Evolutionary conservation across 2,888 invertebrate genomes (phyloP), one percentile per base, ranked within the genome.

Genomic region (Ormyrus thymus): DNA sequence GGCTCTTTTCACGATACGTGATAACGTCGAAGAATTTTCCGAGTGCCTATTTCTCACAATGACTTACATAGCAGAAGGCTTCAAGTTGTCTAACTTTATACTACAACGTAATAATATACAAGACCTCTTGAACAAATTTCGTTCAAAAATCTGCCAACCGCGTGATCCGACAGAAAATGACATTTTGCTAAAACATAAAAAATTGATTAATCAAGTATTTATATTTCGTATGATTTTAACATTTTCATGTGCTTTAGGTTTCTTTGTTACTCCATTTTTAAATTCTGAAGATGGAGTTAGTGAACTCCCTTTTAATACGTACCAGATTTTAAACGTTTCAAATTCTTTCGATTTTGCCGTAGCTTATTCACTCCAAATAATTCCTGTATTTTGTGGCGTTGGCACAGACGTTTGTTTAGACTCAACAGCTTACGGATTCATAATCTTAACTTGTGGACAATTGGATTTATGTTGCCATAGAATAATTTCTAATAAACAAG

Each of bases 391-490:
- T 7, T 51, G 51, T 51, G 51, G 9, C 4, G 9, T 61, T 8
- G 6, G 43, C n/a, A 58, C 48, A 0, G 50, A 73, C 7, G 64
- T 73, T 46, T 13, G 8, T 8, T 2, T 73, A 8, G 73, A 73
- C 9, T 45, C 55, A 11, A 46, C 10, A 2, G 7, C 10, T 5
- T 62, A 55, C 3, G 64, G 10, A 4, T 73, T 46, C 5, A 15
- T 73, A 9, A 46, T 73, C 0, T 6, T 55, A 3, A 11, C 55
- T 1, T 64, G 64, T n/a, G 56, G 46, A 1, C 73, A 73, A 43
- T 1, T 73, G 11, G 64, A 73, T 1, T 46, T 73, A 9, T 73
- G 55, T 13, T 10, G 73, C n/a, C 48, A 62, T 11, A 46, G 73
- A 5, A 43, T 73, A 8, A 29, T 29, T 29, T 48, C 58, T 11